A percentile compares a stretch with the other conserved stretches of the same genome.
Evolutionary conservation across 2,888 invertebrate genomes (phyloP).

Genomic region (Andrena bicolor): DNA sequence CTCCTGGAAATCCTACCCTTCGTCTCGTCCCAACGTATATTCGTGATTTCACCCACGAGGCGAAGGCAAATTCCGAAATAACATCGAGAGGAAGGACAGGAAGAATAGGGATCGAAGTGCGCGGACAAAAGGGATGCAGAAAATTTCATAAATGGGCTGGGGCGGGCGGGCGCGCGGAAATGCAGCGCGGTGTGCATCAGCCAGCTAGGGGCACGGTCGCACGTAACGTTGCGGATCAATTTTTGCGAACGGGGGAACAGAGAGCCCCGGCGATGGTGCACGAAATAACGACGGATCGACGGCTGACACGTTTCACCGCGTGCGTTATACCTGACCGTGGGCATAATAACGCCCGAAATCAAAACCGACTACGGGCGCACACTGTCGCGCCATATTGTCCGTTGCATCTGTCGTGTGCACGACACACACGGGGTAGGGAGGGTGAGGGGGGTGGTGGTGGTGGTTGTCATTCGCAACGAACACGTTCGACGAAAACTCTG

Average conservation of each 20-base stretch:
- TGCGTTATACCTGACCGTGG: slow-evolving; percentile 73
- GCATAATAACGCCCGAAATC: slow-evolving; percentile 75
- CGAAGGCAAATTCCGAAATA: too few relatives aligned
- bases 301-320: slow-evolving; percentile 70
- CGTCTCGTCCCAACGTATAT: background rate
- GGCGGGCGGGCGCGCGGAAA: slow-evolving; percentile 27
- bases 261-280: slow-evolving; percentile 17
- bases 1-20: background rate
- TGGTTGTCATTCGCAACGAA: slow-evolving; percentile 55
- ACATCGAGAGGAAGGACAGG: background rate
- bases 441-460: too few relatives aligned
- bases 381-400: slow-evolving; percentile 72
- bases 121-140: slow-evolving; percentile 18
- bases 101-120: background rate
- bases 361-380: slow-evolving; percentile 65
- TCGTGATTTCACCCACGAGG: background rate
- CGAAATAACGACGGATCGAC: slow-evolving; percentile 70
- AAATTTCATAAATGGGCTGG: slow-evolving; percentile 33
- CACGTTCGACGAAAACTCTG: slow-evolving; percentile 57
- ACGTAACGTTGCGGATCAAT: slow-evolving; percentile 53
- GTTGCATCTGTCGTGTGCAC: slow-evolving; percentile 78
- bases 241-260: slow-evolving; percentile 40
- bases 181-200: slow-evolving; percentile 39
- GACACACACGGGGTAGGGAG: slow-evolving; percentile 30
- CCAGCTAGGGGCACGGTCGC: slow-evolving; percentile 2